Evolutionary conservation across 2,113 vertebrate genomes (phyloP).

Genomic region (Pantherophis guttatus): DNA sequence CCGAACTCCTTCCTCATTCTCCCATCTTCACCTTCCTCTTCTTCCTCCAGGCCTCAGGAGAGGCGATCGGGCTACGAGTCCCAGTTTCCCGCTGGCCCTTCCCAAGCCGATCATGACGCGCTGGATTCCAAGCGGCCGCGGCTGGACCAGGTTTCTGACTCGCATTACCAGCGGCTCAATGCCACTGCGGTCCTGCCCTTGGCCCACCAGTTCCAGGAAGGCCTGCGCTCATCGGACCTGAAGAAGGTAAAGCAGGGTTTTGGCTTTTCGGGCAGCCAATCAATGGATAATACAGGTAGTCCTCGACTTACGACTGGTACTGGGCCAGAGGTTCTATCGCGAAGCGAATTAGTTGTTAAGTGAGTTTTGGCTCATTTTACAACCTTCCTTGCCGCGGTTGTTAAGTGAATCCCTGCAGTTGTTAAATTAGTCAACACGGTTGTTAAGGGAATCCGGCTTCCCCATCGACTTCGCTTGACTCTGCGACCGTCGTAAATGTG

Average conservation of each 20-base stretch:
- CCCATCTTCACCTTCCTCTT: slow-evolving; percentile 10
- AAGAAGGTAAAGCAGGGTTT: slow-evolving; percentile 83
- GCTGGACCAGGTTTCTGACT: slow-evolving; percentile 84
- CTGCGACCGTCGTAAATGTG: too few species aligned
- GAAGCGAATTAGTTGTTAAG: neutral
- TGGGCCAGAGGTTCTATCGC: neutral
- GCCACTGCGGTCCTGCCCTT: slow-evolving; percentile 78
- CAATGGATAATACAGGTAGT: neutral
- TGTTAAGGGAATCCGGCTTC: too few species aligned
- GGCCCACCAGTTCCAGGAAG: slow-evolving; percentile 84
- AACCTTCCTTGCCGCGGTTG: neutral
- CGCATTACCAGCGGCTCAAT: slow-evolving; percentile 83
- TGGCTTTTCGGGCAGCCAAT: neutral
- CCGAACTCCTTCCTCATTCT: neutral
- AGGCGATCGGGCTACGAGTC: slow-evolving; percentile 92
- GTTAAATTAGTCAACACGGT: too few species aligned
- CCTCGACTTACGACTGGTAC: neutral
- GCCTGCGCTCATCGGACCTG: slow-evolving; percentile 82
- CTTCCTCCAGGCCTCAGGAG: slow-evolving; percentile 85
- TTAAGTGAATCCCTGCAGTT: neutral
- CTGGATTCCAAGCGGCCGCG: slow-evolving; percentile 91
- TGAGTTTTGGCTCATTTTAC: neutral
- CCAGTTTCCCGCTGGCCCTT: slow-evolving; percentile 80
- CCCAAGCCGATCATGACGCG: slow-evolving; percentile 84
- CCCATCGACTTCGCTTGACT: too few species aligned